These are phyloP conservation scores for Rhinoderma darwinii DNA, from an alignment of 2,113 vertebrate species.

Conservation along the genomic window DNA sequence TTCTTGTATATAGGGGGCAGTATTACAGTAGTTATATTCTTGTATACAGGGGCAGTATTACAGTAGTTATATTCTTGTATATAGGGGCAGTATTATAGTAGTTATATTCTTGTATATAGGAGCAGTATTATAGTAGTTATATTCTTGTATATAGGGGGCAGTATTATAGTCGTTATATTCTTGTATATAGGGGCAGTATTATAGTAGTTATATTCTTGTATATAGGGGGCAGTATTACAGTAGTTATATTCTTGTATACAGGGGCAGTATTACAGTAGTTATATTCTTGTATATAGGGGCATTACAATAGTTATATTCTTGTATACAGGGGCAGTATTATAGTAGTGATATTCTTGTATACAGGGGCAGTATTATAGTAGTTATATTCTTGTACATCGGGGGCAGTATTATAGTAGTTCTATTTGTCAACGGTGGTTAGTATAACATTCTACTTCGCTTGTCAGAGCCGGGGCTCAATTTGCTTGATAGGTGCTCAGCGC, in stretches of 20 bases:
- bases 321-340: too few species aligned
- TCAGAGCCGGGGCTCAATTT: too few species aligned
- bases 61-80: background rate
- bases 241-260: background rate
- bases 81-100: constrained; percentile 4
- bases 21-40: background rate
- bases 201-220: background rate
- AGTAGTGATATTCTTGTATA: too few species aligned
- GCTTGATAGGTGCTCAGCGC: too few species aligned
- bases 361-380: too few species aligned
- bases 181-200: background rate
- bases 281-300: background rate
- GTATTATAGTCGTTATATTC: background rate
- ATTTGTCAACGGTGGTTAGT: too few species aligned
- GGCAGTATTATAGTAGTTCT: too few species aligned
- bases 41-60: background rate
- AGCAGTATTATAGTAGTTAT: constrained; percentile 3
- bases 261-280: constrained; percentile 1
- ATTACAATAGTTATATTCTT: too few species aligned
- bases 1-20: background rate
- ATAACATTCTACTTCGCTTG: too few species aligned
- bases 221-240: background rate
- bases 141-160: background rate
- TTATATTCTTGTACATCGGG: too few species aligned
- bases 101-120: background rate